Base-by-base conservation (phyloP, 2,888 invertebrate genomes). In the Calameuta pallipes region DNA sequence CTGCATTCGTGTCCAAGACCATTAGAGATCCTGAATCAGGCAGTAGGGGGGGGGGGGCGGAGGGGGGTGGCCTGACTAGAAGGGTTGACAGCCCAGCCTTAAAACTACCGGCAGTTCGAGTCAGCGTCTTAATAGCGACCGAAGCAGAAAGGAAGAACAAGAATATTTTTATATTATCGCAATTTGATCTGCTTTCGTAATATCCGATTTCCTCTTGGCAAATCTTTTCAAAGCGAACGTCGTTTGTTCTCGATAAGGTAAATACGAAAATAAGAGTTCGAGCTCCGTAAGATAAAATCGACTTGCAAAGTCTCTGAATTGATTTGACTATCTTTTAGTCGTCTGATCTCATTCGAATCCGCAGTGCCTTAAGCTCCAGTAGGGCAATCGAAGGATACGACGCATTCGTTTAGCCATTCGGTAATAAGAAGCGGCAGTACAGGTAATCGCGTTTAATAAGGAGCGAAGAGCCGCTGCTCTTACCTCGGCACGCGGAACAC, bases 1-100 rank as follows among this genome's bases (percentile, higher is more conserved):
- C 56, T 80, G 76, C 84, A 84, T 88, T 83, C 89, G 89, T 89
- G 89, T 87, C 86, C 84, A 80, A 86, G 84, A 80, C 86, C 86
- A 88, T 89, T 89, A 88, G 87, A 84, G 80, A 9, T 23, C 56
- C 56, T 56, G 56, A 56, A 56, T 56, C 56, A 23, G 56, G 56
- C 56, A 15, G 15, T 23, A 15, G 41, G 23, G 41, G 23, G 23
- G 41, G 41, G 9, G 56, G 33, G 33, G 6, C 23, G 23, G 23
- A 3, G 33, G 6, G 56, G 23, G 9, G 56, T 56, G 9, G 56
- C 15, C 36, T 12, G 56, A 56, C 56, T 23, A 9, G 6, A 56
- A 56, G 56, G 56, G 56, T 56, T 56, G 56, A 56, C 56, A 23
- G 41, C 41, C 41, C 41, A 41, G 23, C 56, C 56, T 56, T 56